These are phyloP conservation scores for Bombus ignitus DNA, from an alignment of 1,140 invertebrate species.

Conservation along the genomic window DNA sequence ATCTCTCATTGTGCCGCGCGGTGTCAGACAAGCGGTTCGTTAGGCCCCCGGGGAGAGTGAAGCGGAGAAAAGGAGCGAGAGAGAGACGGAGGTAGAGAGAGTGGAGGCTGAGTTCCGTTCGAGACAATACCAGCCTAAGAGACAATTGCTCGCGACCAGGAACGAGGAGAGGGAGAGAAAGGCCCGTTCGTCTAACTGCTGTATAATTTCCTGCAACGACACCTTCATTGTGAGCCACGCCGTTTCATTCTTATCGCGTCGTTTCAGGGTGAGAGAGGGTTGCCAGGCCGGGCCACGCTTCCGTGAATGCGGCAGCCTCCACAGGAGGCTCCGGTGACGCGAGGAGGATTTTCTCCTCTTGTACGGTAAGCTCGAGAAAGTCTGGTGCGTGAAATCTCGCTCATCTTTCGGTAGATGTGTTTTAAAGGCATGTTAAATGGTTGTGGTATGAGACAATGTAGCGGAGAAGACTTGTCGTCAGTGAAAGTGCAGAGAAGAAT, in stretches of 20 bases:
- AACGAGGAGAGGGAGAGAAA: constrained; percentile 54
- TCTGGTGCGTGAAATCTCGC: not conserved
- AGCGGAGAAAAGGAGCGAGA: constrained; percentile 54
- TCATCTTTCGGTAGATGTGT: not conserved
- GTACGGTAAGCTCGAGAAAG: not conserved
- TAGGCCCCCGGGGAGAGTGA: constrained; percentile 66
- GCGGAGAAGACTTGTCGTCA: not conserved
- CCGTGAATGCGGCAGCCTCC: constrained; percentile 23
- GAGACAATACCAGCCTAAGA: constrained; percentile 79
- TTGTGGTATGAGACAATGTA: not conserved
- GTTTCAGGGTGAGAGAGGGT: constrained; percentile 53
- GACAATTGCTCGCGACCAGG: constrained; percentile 80
- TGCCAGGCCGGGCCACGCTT: constrained; percentile 34
- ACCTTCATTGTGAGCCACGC: constrained; percentile 81
- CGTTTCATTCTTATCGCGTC: constrained; percentile 80
- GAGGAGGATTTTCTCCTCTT: constrained; percentile 20
- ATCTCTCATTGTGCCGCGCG: constrained; percentile 81
- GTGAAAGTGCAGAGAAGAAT: not conserved
- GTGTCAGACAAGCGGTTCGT: constrained; percentile 81
- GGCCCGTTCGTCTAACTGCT: constrained; percentile 80
- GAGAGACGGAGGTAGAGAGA: constrained; percentile 52
- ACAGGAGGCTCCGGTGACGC: constrained; percentile 9
- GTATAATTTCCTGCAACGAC: constrained; percentile 84
- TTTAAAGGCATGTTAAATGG: not conserved
- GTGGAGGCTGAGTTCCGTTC: constrained; percentile 59